Conservation (phyloP, 2,797 vertebrate species). For the Pseudomugil tenellus region DNA sequence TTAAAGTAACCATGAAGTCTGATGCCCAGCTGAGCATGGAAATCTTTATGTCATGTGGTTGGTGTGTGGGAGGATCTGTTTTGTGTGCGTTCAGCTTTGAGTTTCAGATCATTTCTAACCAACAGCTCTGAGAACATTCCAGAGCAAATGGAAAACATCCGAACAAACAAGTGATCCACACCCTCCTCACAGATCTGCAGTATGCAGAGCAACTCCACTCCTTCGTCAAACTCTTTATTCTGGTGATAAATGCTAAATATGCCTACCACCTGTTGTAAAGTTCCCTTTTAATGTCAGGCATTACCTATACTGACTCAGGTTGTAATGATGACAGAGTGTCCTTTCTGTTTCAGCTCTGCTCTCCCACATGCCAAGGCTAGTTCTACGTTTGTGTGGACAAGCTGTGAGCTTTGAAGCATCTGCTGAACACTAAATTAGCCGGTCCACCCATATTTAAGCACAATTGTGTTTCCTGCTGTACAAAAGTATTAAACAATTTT, state of each 20-base stretch:
- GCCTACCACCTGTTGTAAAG: not conserved
- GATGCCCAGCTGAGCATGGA: conserved; percentile 1
- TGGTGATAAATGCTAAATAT: not conserved
- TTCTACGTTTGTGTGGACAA: conserved; percentile 25
- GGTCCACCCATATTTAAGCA: conserved; percentile 44
- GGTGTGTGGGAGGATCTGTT: conserved; percentile 40
- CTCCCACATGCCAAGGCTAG: conserved; percentile 22
- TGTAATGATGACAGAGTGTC: not conserved
- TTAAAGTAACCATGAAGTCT: not conserved
- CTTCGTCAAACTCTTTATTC: not conserved
- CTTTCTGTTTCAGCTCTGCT: conserved; percentile 9
- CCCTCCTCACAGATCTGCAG: conserved; percentile 57
- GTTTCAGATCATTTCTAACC: conserved; percentile 39
- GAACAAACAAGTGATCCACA: conserved; percentile 60
- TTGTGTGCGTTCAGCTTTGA: conserved; percentile 21
- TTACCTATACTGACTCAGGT: not conserved
- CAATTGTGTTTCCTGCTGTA: conserved; percentile 10
- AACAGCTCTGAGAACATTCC: conserved; percentile 72
- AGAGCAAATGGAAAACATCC: conserved; percentile 76
- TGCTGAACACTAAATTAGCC: conserved; percentile 37
- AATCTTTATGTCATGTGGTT: conserved; percentile 17
- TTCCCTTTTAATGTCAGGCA: not conserved
- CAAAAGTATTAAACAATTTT: conserved; percentile 22
- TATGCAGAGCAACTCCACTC: conserved; percentile 28
- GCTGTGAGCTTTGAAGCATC: conserved; percentile 39